phyloP scores from a whole-genome alignment of 2,797 vertebrate genomes.

The Sebastes aleutianus region DNA sequence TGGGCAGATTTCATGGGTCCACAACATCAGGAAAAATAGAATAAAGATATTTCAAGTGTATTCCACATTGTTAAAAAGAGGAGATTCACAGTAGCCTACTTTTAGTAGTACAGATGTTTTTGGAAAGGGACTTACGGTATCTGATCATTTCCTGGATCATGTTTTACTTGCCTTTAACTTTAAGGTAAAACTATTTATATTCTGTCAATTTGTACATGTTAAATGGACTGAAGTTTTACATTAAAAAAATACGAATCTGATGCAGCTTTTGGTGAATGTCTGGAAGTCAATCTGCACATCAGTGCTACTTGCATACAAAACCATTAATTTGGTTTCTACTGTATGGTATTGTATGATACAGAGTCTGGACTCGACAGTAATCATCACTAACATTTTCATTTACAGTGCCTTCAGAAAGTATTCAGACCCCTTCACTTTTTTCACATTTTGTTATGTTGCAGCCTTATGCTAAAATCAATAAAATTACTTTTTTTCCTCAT shows the following conservation, averaged over 20 bases:
- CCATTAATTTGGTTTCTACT: background rate
- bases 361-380: background rate
- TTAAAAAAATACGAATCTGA: background rate
- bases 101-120: background rate
- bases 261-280: background rate
- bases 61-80: background rate
- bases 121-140: background rate
- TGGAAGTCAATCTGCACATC: background rate
- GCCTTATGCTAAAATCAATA: too few species aligned
- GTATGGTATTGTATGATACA: background rate
- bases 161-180: background rate
- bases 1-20: background rate
- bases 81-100: background rate
- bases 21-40: background rate
- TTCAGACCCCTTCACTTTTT: too few species aligned
- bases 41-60: background rate
- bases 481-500: too few species aligned
- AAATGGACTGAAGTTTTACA: background rate
- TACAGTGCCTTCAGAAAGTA: background rate
- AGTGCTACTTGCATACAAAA: background rate
- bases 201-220: background rate
- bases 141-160: background rate
- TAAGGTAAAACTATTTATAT: background rate
- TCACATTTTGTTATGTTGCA: too few species aligned
- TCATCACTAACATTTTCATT: background rate